Base-by-base conservation (phyloP, 2,113 vertebrate genomes). In the Pavo muticus region DNA sequence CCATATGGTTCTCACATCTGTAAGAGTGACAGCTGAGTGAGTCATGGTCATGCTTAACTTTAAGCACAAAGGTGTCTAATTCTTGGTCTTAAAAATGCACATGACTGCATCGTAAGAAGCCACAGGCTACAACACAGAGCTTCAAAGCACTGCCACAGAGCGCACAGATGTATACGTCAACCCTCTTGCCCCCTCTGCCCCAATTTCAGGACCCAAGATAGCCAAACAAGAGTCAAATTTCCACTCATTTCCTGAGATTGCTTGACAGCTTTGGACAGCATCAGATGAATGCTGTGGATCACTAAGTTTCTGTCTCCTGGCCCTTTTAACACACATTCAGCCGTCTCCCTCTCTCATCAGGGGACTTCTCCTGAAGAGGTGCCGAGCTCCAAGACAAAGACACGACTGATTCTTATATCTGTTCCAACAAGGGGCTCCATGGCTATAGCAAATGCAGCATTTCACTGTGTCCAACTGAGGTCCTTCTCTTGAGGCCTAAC, bases 231-330 rank as follows among this genome's bases (percentile, higher is more conserved):
- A 91, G 87, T 93, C 93, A 95, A 64, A 91, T 96, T 97, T 88
- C 92, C 48, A 83, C 54, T 90, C 78, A 86, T 94, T 96, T 96
- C 88, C 94, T 94, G 91, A 91, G 44, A 83, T 72, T 80, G 91
- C 64, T 94, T 61, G 56, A 84, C 63, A 89, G 52, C 80, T 90
- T 80, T 73, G 42, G 70, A 82, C 88, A 90, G 81, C 71, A 84
- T 90, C 83, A 79, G 80, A 93, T 82, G 47, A 67, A 94, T 68
- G 94, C 75, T 89, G 90, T 78, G 96, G 96, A 96, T 97, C 95
- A 93, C 93, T 96, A 95, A 97, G 79, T 95, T 93, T 96, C 80
- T 94, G 82, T 95, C 73, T 79, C 65, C 79, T 69, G 40, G 85
- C 93, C 72, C 85, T 94, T 93, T 94, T 93, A 93, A 84, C 69